These are phyloP conservation scores for Entelurus aequoreus DNA, from an alignment of 2,113 vertebrate genomes.

Conservation along the genomic window DNA sequence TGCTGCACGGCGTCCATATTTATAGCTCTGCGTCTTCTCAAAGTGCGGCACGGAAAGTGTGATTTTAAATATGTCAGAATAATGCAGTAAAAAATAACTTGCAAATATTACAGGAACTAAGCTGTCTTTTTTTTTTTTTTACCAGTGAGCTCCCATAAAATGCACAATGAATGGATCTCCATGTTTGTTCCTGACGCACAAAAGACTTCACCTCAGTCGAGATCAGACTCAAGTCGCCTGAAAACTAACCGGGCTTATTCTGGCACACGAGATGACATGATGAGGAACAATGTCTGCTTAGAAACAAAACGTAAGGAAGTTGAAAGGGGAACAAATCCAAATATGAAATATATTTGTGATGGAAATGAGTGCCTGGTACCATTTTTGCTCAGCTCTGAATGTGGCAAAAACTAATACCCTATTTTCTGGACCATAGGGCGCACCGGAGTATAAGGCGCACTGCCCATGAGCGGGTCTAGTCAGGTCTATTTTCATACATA, in stretches of 20 bases:
- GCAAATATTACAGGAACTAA: neutral
- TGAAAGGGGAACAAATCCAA: neutral
- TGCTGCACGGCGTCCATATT: neutral
- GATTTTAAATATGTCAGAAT: neutral
- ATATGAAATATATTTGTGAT: neutral
- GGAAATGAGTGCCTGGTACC: neutral
- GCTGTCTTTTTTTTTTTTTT: neutral
- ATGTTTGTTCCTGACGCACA: conserved; percentile 9
- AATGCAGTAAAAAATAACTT: neutral
- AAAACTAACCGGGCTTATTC: conserved; percentile 10
- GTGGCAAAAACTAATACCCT: conserved; percentile 15
- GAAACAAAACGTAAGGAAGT: neutral
- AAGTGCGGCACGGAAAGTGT: neutral
- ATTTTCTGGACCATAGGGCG: neutral
- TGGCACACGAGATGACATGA: neutral
- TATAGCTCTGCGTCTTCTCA: neutral
- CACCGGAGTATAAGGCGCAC: too few relatives aligned
- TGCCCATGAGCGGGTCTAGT: too few relatives aligned
- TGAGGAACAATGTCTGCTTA: neutral
- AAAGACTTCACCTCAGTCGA: conserved; percentile 6
- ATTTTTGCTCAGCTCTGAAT: neutral
- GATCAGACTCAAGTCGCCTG: conserved; percentile 7
- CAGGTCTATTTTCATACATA: too few relatives aligned
- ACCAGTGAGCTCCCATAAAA: neutral
- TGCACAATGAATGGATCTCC: neutral